phyloP scores from a whole-genome alignment of 2,797 vertebrate genomes.

The Enteromius unitaeniatus region DNA sequence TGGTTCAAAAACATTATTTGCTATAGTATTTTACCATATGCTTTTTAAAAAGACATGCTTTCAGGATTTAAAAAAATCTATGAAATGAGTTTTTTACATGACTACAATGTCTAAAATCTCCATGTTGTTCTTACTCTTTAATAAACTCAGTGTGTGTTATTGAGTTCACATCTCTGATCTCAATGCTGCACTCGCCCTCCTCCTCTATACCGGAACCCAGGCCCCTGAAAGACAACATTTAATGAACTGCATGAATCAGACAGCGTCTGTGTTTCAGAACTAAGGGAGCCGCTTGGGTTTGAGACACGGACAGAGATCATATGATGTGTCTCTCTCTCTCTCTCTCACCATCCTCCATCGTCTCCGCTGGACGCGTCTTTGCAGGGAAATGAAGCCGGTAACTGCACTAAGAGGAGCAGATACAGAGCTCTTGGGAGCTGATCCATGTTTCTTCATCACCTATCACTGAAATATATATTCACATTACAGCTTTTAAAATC shows the following conservation, averaged over 20 bases:
- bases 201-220: conserved; percentile 43
- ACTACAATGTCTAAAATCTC: not conserved
- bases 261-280: not conserved
- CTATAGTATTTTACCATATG: too few relatives aligned
- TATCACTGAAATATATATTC: not conserved
- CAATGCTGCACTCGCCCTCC: conserved; percentile 58
- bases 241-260: not conserved
- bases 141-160: conserved; percentile 55
- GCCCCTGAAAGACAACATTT: conserved; percentile 31
- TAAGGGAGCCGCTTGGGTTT: not conserved
- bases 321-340: not conserved
- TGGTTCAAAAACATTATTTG: too few relatives aligned
- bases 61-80: not conserved
- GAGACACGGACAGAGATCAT: not conserved
- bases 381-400: not conserved
- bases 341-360: conserved; percentile 56
- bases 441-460: not conserved
- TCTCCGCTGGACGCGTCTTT: not conserved
- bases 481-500: not conserved
- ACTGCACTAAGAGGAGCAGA: conserved; percentile 9
- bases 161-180: conserved; percentile 48
- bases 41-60: not conserved
- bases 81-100: not conserved
- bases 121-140: conserved; percentile 49
- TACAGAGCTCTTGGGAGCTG: not conserved